phyloP scores from a whole-genome alignment of 2,797 vertebrate genomes.

The Anniella stebbinsi region DNA sequence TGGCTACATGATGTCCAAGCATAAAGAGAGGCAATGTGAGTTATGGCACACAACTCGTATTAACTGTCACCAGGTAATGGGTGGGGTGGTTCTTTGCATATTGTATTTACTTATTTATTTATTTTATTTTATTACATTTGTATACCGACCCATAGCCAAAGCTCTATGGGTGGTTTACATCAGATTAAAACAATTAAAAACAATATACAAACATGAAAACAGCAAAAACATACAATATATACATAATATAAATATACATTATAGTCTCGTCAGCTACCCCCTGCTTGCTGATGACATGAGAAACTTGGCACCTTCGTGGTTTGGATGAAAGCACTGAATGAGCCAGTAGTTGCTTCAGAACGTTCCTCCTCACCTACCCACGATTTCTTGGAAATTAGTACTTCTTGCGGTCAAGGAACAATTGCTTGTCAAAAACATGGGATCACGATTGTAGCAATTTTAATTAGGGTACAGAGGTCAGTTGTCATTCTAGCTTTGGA shows the following conservation, averaged over 20 bases:
- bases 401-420: background rate
- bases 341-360: background rate
- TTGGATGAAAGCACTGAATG: background rate
- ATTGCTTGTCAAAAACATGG: background rate
- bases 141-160: too few relatives aligned
- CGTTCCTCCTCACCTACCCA: background rate
- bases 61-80: fast-evolving
- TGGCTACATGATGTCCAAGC: constrained; percentile 93
- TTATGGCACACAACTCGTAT: constrained; percentile 8
- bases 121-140: too few relatives aligned
- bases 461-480: background rate
- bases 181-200: too few relatives aligned
- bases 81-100: too few relatives aligned
- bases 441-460: background rate
- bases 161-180: too few relatives aligned
- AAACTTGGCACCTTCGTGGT: constrained; percentile 1
- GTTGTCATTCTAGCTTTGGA: background rate
- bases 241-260: too few relatives aligned
- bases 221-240: too few relatives aligned
- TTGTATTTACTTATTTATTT: too few relatives aligned
- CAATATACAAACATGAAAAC: too few relatives aligned
- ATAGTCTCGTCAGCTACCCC: fast-evolving
- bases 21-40: constrained; percentile 92
- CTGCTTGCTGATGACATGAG: background rate
- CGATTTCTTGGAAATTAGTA: background rate